phyloP scores from a whole-genome alignment of 2,888 invertebrate species.

The Busseola fusca region DNA sequence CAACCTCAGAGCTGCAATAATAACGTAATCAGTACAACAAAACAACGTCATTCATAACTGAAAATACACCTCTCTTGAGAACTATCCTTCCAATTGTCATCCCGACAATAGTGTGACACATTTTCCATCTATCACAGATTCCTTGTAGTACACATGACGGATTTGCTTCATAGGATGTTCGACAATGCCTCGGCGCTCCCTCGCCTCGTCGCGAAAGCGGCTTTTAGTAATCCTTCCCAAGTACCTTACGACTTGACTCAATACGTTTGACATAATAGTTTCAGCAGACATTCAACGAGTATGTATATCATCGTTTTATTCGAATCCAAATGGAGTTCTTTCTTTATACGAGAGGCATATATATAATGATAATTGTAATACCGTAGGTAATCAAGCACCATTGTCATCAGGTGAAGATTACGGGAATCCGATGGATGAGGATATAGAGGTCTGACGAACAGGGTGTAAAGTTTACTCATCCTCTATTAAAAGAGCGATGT shows the following conservation, averaged over 20 bases:
- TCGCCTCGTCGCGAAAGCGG: slow-evolving; percentile 50
- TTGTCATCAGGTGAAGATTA: background rate
- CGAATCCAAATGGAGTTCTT: background rate
- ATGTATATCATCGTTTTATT: slow-evolving; percentile 14
- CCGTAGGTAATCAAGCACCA: background rate
- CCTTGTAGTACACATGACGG: slow-evolving; percentile 34
- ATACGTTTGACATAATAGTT: slow-evolving; percentile 48
- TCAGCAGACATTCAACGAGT: slow-evolving; percentile 19
- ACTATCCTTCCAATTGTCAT: background rate
- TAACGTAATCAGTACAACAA: background rate
- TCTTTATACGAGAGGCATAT: background rate
- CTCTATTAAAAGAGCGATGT: no score
- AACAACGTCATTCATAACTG: background rate
- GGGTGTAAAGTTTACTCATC: background rate
- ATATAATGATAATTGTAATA: background rate
- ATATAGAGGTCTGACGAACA: background rate
- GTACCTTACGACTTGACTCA: slow-evolving; percentile 41
- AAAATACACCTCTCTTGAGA: slow-evolving; percentile 6
- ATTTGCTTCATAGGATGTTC: slow-evolving; percentile 46
- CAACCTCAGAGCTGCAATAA: background rate
- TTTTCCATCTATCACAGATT: slow-evolving; percentile 40
- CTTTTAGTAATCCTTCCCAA: slow-evolving; percentile 53
- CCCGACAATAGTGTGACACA: slow-evolving; percentile 26
- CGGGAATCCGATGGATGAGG: background rate
- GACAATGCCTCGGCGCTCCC: slow-evolving; percentile 35